Percentiles rank a stretch among this genome's conserved stretches.
Conservation (phyloP, 2,888 invertebrate genomes). For the Sepiola atlantica region DNA sequence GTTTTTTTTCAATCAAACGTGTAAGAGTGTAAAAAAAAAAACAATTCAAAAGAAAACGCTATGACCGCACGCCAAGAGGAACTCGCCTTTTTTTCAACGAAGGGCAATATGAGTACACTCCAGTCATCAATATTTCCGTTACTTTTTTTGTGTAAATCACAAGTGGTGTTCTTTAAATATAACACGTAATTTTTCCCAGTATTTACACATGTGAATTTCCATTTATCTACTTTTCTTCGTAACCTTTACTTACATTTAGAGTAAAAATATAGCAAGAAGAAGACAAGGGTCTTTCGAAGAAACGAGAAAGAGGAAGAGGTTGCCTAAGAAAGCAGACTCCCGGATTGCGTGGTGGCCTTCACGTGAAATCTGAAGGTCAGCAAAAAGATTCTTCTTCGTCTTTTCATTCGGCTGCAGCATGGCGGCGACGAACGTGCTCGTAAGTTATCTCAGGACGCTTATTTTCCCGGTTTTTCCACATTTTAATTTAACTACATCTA, state of each 20-base stretch:
- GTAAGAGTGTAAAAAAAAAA: too few species aligned
- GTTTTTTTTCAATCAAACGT: too few species aligned
- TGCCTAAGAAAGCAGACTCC: background rate
- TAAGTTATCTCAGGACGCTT: background rate
- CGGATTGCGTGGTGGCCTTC: background rate
- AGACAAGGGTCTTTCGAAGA: background rate
- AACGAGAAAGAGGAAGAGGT: background rate
- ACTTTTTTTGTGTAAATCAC: too few species aligned
- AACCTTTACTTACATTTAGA: background rate
- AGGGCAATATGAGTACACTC: too few species aligned
- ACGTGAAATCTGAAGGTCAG: background rate
- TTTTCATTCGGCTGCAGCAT: background rate
- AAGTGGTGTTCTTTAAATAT: too few species aligned
- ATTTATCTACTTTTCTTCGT: background rate
- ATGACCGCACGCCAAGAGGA: too few species aligned
- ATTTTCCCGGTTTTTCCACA: background rate
- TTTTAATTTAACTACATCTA: background rate
- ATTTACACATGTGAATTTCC: background rate
- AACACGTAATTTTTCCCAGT: background rate
- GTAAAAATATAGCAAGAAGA: background rate
- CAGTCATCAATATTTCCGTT: too few species aligned
- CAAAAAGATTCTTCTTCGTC: background rate
- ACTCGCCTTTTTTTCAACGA: too few species aligned
- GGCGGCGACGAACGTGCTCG: slow-evolving; percentile 18
- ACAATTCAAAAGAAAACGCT: too few species aligned